These are phyloP conservation scores for Cotesia glomerata DNA, from an alignment of 1,140 invertebrate species.

Conservation along the genomic window DNA sequence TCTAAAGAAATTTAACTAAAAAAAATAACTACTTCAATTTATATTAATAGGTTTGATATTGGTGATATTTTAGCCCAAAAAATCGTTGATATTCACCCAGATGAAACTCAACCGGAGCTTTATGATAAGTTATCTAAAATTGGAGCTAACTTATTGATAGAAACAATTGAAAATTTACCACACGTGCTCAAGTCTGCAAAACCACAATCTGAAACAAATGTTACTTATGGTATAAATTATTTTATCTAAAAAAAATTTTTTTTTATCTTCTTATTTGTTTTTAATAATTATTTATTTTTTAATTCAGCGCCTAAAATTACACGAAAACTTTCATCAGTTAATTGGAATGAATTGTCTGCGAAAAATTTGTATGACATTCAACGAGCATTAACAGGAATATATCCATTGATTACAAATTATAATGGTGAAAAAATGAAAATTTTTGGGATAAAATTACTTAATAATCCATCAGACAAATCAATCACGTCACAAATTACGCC, in stretches of 20 bases:
- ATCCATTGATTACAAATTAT: conserved; percentile 69
- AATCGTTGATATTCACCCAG: conserved; percentile 66
- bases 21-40: no score
- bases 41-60: conserved; percentile 76
- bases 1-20: no score
- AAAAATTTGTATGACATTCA: conserved; percentile 70
- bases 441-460: conserved; percentile 61
- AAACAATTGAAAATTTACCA: conserved; percentile 70
- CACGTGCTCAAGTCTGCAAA: conserved; percentile 64
- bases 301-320: conserved; percentile 74
- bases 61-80: conserved; percentile 80
- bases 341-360: conserved; percentile 70
- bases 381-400: conserved; percentile 71
- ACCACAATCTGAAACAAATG: conserved; percentile 67
- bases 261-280: conserved; percentile 17
- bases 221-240: conserved; percentile 71
- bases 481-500: conserved; percentile 41
- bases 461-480: neutral
- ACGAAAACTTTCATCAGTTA: conserved; percentile 65
- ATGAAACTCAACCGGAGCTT: conserved; percentile 74
- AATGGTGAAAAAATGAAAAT: conserved; percentile 67
- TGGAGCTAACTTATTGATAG: conserved; percentile 73
- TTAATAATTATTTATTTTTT: conserved; percentile 36
- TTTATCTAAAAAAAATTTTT: neutral
- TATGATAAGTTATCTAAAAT: conserved; percentile 69